Conservation (phyloP, 2,113 vertebrate genomes). For the Nipponia nippon region DNA sequence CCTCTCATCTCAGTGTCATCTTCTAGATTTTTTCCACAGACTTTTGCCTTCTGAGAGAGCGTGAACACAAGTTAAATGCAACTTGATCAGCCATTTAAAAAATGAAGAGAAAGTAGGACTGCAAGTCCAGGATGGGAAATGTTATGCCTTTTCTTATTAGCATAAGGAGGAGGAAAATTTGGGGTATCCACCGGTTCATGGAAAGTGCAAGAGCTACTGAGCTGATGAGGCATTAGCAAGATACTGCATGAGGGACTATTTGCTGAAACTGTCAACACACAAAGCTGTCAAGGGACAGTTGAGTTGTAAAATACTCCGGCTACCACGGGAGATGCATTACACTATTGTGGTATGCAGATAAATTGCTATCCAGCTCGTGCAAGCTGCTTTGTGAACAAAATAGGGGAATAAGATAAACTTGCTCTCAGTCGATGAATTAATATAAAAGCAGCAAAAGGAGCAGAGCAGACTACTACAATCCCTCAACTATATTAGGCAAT, state of each 20-base stretch:
- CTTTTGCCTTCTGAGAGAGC: not conserved
- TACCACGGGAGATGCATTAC: not conserved
- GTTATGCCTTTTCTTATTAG: not conserved
- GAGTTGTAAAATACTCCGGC: conserved; percentile 48
- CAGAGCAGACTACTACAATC: not conserved
- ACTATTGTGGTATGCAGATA: not conserved
- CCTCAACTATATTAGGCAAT: conserved; percentile 51
- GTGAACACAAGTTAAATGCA: not conserved
- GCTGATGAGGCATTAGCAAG: not conserved
- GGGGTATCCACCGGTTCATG: not conserved
- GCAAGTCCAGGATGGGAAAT: not conserved
- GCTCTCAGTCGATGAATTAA: conserved; percentile 41
- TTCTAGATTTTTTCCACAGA: not conserved
- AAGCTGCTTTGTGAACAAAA: conserved; percentile 25
- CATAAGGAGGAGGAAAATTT: not conserved
- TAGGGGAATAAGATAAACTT: conserved; percentile 14
- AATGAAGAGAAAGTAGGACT: not conserved
- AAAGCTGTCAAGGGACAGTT: conserved; percentile 14
- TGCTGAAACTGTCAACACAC: not conserved
- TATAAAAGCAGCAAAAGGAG: conserved; percentile 40
- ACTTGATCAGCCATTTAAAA: not conserved
- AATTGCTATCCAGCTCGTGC: not conserved
- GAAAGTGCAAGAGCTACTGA: not conserved
- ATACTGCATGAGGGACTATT: not conserved
- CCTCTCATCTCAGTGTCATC: not conserved